phyloP scores from a whole-genome alignment of 2,797 vertebrate genomes.

The Cottoperca gobio region DNA sequence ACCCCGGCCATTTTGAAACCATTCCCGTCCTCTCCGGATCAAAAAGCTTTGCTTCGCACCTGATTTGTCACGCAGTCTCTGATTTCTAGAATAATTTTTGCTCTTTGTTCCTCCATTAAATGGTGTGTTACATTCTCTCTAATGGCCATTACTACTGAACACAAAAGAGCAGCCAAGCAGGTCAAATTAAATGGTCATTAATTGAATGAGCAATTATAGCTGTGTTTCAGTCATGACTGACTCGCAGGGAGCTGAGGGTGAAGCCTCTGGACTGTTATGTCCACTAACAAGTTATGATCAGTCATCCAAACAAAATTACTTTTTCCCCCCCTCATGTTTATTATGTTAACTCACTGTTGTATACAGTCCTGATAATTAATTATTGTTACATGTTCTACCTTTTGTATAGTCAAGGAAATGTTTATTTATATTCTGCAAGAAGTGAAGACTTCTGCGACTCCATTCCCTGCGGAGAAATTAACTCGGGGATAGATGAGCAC shows the following conservation, averaged over 20 bases:
- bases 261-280: slow-evolving; percentile 39
- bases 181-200: slow-evolving; percentile 72
- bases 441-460: not conserved
- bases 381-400: not conserved
- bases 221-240: slow-evolving; percentile 51
- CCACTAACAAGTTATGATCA: slow-evolving; percentile 8
- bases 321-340: too few relatives aligned
- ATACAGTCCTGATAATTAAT: not conserved
- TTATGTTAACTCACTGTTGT: not conserved
- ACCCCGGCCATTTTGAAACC: slow-evolving; percentile 20
- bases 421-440: not conserved
- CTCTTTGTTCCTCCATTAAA: slow-evolving; percentile 59
- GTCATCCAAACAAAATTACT: slow-evolving; percentile 1
- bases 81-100: slow-evolving; percentile 58
- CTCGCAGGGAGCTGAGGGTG: slow-evolving; percentile 41
- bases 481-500: slow-evolving; percentile 12
- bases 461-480: slow-evolving; percentile 16
- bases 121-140: slow-evolving; percentile 50
- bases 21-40: slow-evolving; percentile 13
- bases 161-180: slow-evolving; percentile 70
- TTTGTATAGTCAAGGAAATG: not conserved
- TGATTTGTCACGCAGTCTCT: slow-evolving; percentile 39
- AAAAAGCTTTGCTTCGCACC: slow-evolving; percentile 25
- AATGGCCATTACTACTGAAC: slow-evolving; percentile 56
- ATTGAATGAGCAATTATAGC: slow-evolving; percentile 72